Base-by-base conservation (phyloP, 2,888 invertebrate genomes). In the Tortrix viridana region DNA sequence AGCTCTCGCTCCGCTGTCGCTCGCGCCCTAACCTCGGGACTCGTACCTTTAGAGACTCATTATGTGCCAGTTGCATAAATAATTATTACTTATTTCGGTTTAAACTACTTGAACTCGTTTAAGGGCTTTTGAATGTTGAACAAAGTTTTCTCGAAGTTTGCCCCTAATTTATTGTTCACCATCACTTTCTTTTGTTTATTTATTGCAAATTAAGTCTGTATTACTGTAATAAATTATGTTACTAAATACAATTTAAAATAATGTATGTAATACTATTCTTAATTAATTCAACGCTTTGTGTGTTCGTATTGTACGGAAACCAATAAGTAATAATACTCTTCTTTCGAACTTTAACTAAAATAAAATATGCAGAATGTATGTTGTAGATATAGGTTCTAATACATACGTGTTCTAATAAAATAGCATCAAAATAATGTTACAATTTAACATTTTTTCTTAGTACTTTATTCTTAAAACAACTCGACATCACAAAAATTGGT, bases 61-160 rank as follows among this genome's bases (percentile, higher is more conserved):
- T n/a, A n/a, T n/a, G n/a, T n/a, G n/a, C n/a, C n/a, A n/a, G n/a
- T n/a, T n/a, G n/a, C n/a, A n/a, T n/a, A n/a, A n/a, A n/a, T n/a
- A n/a, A n/a, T n/a, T n/a, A n/a, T n/a, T 84, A 86, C 86, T 88
- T 88, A 89, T 89, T 89, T 87, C 81, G 79, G 79, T 84, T 84
- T 85, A 89, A 88, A 89, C 89, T 87, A 86, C 87, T 89, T 87
- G 86, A 90, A 89, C 87, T 88, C 85, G 85, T 88, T 89, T 88
- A 88, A 85, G 82, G 80, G 79, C 75, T 85, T 89, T 90, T 87
- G 89, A 87, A 89, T 85, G 88, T 88, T 85, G 82, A 83, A 82
- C 84, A 76, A 85, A 88, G 86, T 88, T 89, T 86, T 83, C 81
- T 65, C 80, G 82, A 88, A 90, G 82, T 89, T 89, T 87, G 79